Evolutionary conservation across 2,797 vertebrate genomes (phyloP), one percentile per base, ranked within the genome.

Genomic region (Aquila chrysaetos): DNA sequence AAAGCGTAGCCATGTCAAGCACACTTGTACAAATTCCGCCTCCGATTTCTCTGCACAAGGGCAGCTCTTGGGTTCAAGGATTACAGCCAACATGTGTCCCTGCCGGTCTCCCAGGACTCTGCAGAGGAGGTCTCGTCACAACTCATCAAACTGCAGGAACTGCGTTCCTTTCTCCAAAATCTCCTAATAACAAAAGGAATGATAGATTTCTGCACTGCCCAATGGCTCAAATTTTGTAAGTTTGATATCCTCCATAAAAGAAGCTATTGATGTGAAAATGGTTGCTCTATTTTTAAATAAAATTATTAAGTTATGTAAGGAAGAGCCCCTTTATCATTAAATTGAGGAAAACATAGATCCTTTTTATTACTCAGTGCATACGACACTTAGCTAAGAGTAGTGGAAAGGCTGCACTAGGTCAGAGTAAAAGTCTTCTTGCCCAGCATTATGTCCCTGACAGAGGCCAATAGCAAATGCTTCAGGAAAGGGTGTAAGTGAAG

Each of bases 81-180:
- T 51, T 67, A 30, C 1, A 12, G 19, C 17, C 2, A 4, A 6
- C 6, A 14, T 2, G 1, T 35, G 28, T 22, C 20, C 41, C n/a
- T 25, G 17, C 10, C 2, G 1, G 17, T 59, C 9, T 80, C 35
- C 17, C 16, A 83, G 35, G 13, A 14, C 53, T 65, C 41, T 74
- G 44, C 13, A 35, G 39, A 51, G 27, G 18, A 89, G 19, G 10
- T 6, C 18, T 39, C 64, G 0, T 31, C 44, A 61, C 13, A 57
- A n/a, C 9, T 57, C 35, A 48, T 54, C 28, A 27, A 67, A 61
- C 14, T 53, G n/a, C 17, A 64, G 18, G 17, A 49, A 54, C 6
- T 2, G 5, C 2, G 1, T 35, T 91, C 56, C n/a, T 74, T 84
- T 72, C 44, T 72, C 46, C 20, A 46, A 63, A 91, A 53, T 70